These are phyloP conservation scores for Theretra japonica DNA, from an alignment of 2,888 invertebrate species.

Conservation along the genomic window DNA sequence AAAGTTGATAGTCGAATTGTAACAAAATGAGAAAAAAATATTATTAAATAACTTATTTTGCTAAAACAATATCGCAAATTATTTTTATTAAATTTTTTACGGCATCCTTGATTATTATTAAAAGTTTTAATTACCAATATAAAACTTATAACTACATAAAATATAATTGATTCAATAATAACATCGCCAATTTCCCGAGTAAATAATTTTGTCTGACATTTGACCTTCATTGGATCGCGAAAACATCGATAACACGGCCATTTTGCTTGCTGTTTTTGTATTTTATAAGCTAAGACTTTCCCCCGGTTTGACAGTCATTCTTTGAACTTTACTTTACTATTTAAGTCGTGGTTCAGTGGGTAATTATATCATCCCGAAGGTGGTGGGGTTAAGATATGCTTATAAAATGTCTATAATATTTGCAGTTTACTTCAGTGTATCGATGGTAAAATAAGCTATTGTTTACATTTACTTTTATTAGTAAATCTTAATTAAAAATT, in stretches of 20 bases:
- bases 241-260: constrained; percentile 1
- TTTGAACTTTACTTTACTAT: not conserved
- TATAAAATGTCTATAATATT: too few relatives aligned
- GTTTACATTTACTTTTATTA: too few relatives aligned
- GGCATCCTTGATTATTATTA: too few relatives aligned
- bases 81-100: too few relatives aligned
- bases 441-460: too few relatives aligned
- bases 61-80: too few relatives aligned
- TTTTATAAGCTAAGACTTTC: not conserved
- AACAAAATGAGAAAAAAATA: too few relatives aligned
- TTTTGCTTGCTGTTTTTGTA: not conserved
- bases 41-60: too few relatives aligned
- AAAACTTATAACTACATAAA: not conserved
- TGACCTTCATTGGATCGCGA: constrained; percentile 3
- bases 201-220: not conserved
- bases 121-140: not conserved
- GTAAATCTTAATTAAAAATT: too few relatives aligned
- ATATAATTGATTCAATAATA: not conserved
- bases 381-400: not conserved
- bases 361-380: not conserved
- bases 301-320: not conserved
- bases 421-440: too few relatives aligned
- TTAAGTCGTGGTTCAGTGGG: not conserved
- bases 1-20: too few relatives aligned
- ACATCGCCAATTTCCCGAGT: not conserved